These are phyloP conservation scores for Plecotus auritus DNA, from an alignment of 2,113 vertebrate species.

Conservation along the genomic window DNA sequence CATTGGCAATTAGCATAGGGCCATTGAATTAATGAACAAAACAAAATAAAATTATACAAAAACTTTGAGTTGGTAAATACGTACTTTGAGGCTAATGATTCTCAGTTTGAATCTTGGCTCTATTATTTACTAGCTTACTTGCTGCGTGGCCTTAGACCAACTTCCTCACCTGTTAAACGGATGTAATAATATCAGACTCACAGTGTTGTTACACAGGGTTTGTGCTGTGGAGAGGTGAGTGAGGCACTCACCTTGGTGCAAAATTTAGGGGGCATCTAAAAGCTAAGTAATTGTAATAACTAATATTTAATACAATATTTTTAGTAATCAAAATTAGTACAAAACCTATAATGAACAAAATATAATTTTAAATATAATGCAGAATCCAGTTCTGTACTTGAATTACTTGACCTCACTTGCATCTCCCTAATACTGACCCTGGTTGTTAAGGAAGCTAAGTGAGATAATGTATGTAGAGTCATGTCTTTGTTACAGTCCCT, in stretches of 20 bases:
- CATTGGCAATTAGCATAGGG: constrained; percentile 32
- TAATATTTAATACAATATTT: background rate
- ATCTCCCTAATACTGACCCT: background rate
- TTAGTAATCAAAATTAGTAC: background rate
- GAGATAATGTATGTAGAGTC: background rate
- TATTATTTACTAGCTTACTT: background rate
- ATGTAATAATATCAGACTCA: background rate
- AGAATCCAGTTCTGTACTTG: background rate
- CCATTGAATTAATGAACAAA: constrained; percentile 53
- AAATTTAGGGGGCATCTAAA: background rate
- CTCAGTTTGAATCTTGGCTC: background rate
- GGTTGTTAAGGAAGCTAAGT: background rate
- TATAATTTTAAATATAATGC: background rate
- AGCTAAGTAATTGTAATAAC: background rate
- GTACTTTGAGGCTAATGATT: background rate
- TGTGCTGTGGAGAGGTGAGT: background rate
- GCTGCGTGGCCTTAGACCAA: background rate
- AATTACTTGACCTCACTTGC: background rate
- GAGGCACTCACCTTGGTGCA: background rate
- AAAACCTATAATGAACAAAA: background rate
- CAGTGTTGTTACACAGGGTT: background rate
- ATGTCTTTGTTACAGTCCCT: background rate
- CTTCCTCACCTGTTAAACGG: background rate
- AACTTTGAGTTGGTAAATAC: background rate
- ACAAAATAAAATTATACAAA: constrained; percentile 19